Percentiles rank a stretch among this genome's conserved stretches.
phyloP scores from a whole-genome alignment of 2,797 vertebrate genomes.

The Epinephelus coioides region DNA sequence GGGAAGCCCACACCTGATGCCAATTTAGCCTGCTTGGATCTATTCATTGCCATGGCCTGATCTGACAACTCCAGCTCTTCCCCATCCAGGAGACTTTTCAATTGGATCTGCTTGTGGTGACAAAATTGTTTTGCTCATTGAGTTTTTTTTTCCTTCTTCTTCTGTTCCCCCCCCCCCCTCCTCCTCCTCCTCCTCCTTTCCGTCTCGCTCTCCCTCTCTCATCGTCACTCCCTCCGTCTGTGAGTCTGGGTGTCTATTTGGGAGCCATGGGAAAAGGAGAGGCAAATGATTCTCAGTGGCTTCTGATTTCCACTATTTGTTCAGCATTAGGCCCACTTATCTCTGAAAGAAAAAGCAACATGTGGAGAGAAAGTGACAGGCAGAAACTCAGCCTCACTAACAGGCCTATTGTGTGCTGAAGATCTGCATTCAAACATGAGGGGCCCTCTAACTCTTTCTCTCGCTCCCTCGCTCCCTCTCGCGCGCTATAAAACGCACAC shows the following conservation, averaged over 20 bases:
- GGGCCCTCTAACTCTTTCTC: constrained; percentile 89
- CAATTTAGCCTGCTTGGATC: constrained; percentile 94
- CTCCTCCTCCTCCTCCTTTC: constrained; percentile 18
- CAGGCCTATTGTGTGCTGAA: constrained; percentile 91
- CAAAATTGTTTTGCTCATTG: constrained; percentile 95
- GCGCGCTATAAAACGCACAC: constrained; percentile 66
- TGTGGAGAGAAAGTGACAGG: constrained; percentile 98
- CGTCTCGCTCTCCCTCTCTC: constrained; percentile 58
- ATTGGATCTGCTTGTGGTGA: constrained; percentile 98
- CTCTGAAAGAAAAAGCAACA: constrained; percentile 99
- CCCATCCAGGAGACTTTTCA: constrained; percentile 93
- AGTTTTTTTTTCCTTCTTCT: constrained; percentile 65
- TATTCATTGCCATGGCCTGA: constrained; percentile 92
- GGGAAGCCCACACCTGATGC: constrained; percentile 95
- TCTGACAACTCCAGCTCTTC: constrained; percentile 94
- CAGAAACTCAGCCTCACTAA: constrained; percentile 93
- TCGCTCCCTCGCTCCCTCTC: constrained; percentile 45
- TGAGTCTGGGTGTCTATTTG: constrained; percentile 93
- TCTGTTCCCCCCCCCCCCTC: constrained; percentile 2
- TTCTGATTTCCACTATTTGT: constrained; percentile 99
- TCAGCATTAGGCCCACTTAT: constrained; percentile 99
- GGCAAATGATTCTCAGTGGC: constrained; percentile 99
- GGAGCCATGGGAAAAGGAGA: constrained; percentile 99
- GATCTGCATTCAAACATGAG: constrained; percentile 98
- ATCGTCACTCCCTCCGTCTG: constrained; percentile 73